Evolutionary conservation across 2,888 invertebrate genomes (phyloP), one percentile per base, ranked within the genome.

Genomic region (Vesta saturnalis): DNA sequence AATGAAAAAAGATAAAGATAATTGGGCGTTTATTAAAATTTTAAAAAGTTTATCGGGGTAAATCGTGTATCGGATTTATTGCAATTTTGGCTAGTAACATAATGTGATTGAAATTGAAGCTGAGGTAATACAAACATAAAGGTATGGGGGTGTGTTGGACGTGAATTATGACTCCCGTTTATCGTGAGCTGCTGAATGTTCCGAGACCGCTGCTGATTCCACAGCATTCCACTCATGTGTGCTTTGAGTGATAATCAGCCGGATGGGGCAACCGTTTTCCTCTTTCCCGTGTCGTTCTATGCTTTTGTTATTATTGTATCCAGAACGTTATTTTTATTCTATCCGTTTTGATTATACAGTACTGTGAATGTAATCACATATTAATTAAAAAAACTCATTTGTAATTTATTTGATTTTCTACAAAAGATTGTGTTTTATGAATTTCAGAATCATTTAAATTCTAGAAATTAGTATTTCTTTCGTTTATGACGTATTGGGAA

Each of bases 191-290:
- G 68, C 68, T 68, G 68, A 68, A 68, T 63, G 68, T 75, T 77
- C 74, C 74, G 75, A 74, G 72, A 71, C 57, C 74, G 71, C 73
- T 79, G 81, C 82, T 82, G 82, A 81, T 78, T 81, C 78, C 78
- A 80, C 79, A 79, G 73, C 77, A 75, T 77, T 79, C 79, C 77
- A 77, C 76, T 79, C 80, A 79, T 80, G 80, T 80, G 78, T 78
- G 80, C 77, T 75, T 73, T 72, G 74, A 76, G 76, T 76, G 80
- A 80, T 80, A 80, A 80, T 80, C 79, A 78, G 70, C 76, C 76
- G 64, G 69, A 71, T 59, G 65, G 64, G 64, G 58, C 70, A 52
- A 64, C 52, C 65, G 67, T 30, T 64, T 67, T 58, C 56, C 59
- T 23, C 55, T 18, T 59, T 15, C 62, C 55, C 56, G 59, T 52